These are phyloP conservation scores for Sternotherus odoratus DNA, from an alignment of 2,797 vertebrate genomes.

Conservation along the genomic window DNA sequence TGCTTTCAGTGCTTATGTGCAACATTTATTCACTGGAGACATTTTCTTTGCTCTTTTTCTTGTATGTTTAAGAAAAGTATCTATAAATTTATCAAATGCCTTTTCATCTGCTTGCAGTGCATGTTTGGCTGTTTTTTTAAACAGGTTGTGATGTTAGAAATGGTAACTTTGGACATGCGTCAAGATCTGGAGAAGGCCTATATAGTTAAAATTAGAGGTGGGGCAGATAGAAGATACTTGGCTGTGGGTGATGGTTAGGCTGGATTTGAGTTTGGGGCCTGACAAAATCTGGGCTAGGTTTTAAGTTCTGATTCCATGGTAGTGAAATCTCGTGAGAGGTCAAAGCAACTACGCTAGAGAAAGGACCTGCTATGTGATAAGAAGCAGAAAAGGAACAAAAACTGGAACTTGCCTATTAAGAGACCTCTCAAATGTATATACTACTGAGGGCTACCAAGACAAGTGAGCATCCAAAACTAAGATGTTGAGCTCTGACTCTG, in stretches of 20 bases:
- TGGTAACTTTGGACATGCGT: not conserved
- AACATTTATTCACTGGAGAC: not conserved
- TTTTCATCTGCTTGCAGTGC: not conserved
- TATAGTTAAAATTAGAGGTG: not conserved
- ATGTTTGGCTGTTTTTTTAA: not conserved
- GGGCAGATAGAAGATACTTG: not conserved
- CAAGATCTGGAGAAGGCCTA: not conserved
- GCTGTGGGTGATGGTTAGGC: not conserved
- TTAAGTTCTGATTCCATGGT: not conserved
- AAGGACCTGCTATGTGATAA: not conserved
- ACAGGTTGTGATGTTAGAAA: not conserved
- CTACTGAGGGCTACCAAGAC: not conserved
- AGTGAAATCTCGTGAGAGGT: not conserved
- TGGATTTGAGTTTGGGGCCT: not conserved
- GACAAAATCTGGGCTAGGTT: not conserved
- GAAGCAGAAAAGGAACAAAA: not conserved
- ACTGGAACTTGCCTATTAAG: not conserved
- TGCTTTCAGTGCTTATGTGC: not conserved
- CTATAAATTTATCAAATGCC: not conserved
- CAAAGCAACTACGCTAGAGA: not conserved
- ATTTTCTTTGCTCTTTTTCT: not conserved
- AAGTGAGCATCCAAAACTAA: not conserved
- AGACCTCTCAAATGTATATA: not conserved
- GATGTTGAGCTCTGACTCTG: not conserved
- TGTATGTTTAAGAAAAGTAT: not conserved